Base-by-base conservation (phyloP, 92 coral and sea anemone species). In the Phenganax marumi region DNA sequence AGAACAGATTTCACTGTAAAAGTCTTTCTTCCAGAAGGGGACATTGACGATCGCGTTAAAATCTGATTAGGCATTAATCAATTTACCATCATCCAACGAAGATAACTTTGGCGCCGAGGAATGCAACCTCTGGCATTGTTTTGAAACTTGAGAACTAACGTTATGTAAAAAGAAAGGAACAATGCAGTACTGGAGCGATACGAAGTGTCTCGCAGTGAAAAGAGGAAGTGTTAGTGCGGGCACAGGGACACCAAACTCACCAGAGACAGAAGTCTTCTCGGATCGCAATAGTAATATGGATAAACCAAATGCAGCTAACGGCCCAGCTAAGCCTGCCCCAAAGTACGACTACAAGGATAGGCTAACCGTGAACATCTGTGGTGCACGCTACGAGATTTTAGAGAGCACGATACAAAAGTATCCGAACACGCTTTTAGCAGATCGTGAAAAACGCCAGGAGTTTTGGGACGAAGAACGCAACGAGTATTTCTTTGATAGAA, bases 401-500 rank as follows among this genome's bases (percentile, higher is more conserved):
- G 70, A 80, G 24, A 87, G 84, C 26, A 96, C 99, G 5, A 78
- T 96, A 65, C 93, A 96, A 25, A 87, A 90, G 71, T 96, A 92
- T 52, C 99, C 99, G 0, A 77, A 85, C 61, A 96, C 99, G 22
- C 85, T 96, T 43, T 89, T 96, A 1, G 99, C 97, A 39, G 85
- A 92, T 69, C 83, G 86, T 46, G 93, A 87, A 73, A 96, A 91
- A 72, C 86, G 97, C 19, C 80, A 84, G 14, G 91, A 84, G 24
- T 91, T 85, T 68, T 96, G 90, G 83, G 99, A 96, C 89, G 87
- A 81, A 23, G 97, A 92, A 9, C 83, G 83, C 52, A 83, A 86
- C 3, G 99, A 96, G 62, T 87, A 90, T 71, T 96, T 96, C 76
- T 96, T 96, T 52, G 99, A 96, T 73, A 91, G 99, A 3, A 96